These are phyloP conservation scores for Rhadinocentrus ornatus DNA, from an alignment of 2,797 vertebrate species.

Conservation along the genomic window DNA sequence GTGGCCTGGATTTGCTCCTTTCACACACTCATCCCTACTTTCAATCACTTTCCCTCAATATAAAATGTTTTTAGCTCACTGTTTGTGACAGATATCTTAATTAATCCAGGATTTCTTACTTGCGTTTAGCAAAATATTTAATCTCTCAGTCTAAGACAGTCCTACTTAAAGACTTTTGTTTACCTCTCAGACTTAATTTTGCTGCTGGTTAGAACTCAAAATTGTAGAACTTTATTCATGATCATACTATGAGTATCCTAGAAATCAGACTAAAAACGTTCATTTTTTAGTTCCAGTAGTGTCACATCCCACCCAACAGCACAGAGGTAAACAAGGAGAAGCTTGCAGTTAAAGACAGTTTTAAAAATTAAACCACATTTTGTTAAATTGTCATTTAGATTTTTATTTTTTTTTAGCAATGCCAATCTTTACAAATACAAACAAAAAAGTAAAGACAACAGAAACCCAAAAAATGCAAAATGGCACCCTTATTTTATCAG, in stretches of 20 bases:
- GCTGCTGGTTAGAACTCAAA: background rate
- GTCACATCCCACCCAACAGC: background rate
- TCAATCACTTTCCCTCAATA: conserved; percentile 5
- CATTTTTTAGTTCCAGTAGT: background rate
- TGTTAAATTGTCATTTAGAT: background rate
- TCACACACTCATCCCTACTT: conserved; percentile 28
- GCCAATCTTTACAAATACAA: background rate
- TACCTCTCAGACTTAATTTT: background rate
- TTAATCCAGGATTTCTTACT: background rate
- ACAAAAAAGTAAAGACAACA: background rate
- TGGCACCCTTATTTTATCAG: too few species aligned
- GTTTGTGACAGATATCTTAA: background rate
- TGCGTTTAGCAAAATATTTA: background rate
- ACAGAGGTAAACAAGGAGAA: background rate
- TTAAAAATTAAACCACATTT: too few species aligned
- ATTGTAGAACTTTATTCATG: background rate
- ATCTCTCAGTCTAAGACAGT: background rate
- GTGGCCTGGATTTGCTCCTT: conserved; percentile 12
- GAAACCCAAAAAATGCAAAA: too few species aligned
- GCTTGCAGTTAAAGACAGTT: background rate
- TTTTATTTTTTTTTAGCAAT: background rate
- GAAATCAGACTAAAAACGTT: background rate
- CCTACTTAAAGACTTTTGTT: background rate
- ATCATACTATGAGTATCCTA: background rate
- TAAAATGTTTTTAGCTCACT: background rate